phyloP scores from a whole-genome alignment of 2,888 invertebrate species.

The Brachylomia viminalis region DNA sequence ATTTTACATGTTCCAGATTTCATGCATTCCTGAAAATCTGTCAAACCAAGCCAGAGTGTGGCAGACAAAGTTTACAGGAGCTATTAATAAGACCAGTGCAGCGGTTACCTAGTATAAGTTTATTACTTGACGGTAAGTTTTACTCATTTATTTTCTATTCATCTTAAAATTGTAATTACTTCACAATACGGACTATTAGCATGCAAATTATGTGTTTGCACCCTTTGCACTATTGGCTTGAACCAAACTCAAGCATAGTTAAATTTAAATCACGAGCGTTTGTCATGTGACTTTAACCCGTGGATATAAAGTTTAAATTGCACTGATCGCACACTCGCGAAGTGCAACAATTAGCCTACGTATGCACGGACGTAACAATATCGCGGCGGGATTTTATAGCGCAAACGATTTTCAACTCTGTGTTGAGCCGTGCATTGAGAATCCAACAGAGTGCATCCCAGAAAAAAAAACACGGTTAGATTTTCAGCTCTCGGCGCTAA shows the following conservation, averaged over 20 bases:
- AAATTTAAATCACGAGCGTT: neutral
- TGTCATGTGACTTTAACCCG: neutral
- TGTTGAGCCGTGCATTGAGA: too few species aligned
- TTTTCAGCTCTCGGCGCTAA: too few species aligned
- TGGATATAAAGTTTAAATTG: neutral
- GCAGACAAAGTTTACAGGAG: conserved; percentile 98
- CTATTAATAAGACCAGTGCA: conserved; percentile 99
- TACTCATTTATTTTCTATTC: neutral
- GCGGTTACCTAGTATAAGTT: conserved; percentile 98
- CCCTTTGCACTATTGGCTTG: neutral
- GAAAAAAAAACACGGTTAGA: too few species aligned
- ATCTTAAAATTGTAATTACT: neutral
- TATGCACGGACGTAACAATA: too few species aligned
- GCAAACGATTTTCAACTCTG: too few species aligned
- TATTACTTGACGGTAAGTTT: conserved; percentile 96
- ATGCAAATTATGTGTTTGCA: neutral
- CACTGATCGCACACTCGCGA: neutral
- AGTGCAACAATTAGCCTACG: neutral
- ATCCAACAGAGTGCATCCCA: too few species aligned
- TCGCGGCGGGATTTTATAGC: too few species aligned
- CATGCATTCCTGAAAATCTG: conserved; percentile 99
- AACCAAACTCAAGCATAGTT: neutral
- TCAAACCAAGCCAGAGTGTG: conserved; percentile 98
- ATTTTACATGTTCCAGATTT: conserved; percentile 90
- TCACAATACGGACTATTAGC: neutral